Conservation (phyloP, 2,797 vertebrate genomes). For the Rhinogobio ventralis region DNA sequence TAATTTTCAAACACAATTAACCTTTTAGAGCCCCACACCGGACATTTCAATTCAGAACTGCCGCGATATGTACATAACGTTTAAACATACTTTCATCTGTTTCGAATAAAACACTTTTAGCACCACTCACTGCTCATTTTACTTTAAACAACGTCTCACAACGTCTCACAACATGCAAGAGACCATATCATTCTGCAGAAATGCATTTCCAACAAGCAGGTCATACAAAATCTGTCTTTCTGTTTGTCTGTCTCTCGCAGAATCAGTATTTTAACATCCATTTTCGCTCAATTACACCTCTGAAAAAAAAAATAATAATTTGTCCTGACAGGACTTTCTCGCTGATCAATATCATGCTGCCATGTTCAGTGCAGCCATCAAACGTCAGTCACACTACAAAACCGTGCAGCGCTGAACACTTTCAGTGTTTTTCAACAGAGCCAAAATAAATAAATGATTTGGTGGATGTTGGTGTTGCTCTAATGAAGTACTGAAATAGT, state of each 20-base stretch:
- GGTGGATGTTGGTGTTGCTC: neutral
- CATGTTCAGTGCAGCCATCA: neutral
- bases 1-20: neutral
- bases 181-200: neutral
- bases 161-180: neutral
- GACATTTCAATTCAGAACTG: neutral
- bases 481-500: neutral
- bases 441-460: neutral
- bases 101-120: neutral
- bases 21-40: neutral
- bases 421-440: neutral
- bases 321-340: constrained; percentile 65
- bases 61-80: neutral
- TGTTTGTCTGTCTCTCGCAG: neutral
- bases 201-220: neutral
- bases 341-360: constrained; percentile 62
- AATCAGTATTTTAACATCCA: constrained; percentile 71
- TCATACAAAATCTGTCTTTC: neutral
- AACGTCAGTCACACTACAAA: neutral
- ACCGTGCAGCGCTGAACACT: neutral
- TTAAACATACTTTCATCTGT: neutral
- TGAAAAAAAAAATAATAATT: too few relatives aligned
- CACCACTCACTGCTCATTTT: neutral
- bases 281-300: constrained; percentile 46
- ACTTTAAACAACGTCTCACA: too few relatives aligned